Base-by-base conservation (phyloP, 2,113 vertebrate genomes). In the Isichthys henryi region DNA sequence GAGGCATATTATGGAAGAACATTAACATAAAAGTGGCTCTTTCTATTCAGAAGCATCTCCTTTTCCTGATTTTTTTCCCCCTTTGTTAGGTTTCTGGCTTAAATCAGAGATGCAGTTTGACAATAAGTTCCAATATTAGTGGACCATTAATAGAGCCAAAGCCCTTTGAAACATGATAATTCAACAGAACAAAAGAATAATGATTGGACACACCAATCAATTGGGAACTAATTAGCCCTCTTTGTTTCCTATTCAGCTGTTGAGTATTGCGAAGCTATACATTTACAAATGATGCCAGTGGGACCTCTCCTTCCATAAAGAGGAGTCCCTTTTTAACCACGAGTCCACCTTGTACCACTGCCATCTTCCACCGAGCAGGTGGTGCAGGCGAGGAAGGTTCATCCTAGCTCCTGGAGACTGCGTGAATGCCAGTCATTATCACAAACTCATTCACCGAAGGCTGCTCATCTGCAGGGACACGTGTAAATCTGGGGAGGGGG, bases 111-210 rank as follows among this genome's bases (percentile, higher is more conserved):
- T 52, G 50, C 31, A 52, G 27, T 50, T 53, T 87, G 50, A 87
- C 23, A 87, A 87, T 87, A 87, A 52, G 31, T 87, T 58, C 84
- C 23, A 50, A 86, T n/a, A 50, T 84, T 84, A 86, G 27, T 86
- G 27, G 23, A 86, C 23, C 49, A 1, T n/a, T 66, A 66, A 31
- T 53, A 88, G 53, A 88, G 53, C 52, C 56, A 62, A 88, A 46
- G 35, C 53, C 87, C 87, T 88, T 88, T 88, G 87, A 62, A 62
- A 88, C 87, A 88, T 45, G 56, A 88, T 88, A 58, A 88, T 88
- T 88, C 56, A 45, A 45, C 35, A 88, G 56, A 88, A 88, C 87
- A 88, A 88, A 88, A 46, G 87, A 66, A 88, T 66, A 88, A 88
- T 66, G 56, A 88, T 43, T 62, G 39, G 31, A 88, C 53, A 88